These are phyloP conservation scores for Hyposoter didymator DNA, from an alignment of 2,888 invertebrate species.

Conservation along the genomic window DNA sequence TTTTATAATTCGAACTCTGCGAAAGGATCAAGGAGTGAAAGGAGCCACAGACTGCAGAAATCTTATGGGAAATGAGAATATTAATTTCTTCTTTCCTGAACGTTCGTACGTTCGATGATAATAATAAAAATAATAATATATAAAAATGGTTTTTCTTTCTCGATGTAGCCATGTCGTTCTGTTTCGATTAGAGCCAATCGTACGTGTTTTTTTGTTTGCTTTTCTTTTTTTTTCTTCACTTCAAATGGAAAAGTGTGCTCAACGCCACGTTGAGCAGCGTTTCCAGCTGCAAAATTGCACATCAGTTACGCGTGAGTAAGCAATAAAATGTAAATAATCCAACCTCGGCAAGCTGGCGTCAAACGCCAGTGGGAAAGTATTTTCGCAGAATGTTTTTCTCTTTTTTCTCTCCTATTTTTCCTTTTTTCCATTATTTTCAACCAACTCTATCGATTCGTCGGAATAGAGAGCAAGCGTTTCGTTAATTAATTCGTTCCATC, in stretches of 20 bases:
- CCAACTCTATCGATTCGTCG: slow-evolving; percentile 31
- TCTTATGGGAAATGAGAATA: slow-evolving; percentile 21
- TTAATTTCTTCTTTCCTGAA: slow-evolving; percentile 17
- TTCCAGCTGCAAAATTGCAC: slow-evolving; percentile 49
- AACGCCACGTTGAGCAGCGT: slow-evolving; percentile 33
- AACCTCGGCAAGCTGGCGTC: slow-evolving; percentile 34
- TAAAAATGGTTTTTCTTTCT: neutral
- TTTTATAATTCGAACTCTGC: neutral
- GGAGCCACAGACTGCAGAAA: neutral
- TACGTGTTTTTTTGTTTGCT: slow-evolving; percentile 25
- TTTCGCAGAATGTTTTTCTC: slow-evolving; percentile 41
- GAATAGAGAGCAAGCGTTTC: slow-evolving; percentile 32
- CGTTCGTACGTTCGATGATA: neutral
- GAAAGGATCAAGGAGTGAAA: neutral
- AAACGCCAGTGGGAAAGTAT: slow-evolving; percentile 40
- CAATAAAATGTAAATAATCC: slow-evolving; percentile 64
- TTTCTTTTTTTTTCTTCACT: slow-evolving; percentile 12
- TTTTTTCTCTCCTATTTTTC: neutral
- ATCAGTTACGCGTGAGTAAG: slow-evolving; percentile 49
- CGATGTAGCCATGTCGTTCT: slow-evolving; percentile 12
- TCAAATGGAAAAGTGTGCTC: slow-evolving; percentile 28
- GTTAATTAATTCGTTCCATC: slow-evolving; percentile 57
- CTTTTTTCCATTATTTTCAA: neutral
- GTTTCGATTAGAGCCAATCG: slow-evolving; percentile 38
- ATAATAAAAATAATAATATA: slow-evolving; percentile 20